Evolutionary conservation across 2,797 vertebrate species (phyloP).

Genomic region (Falco naumanni): DNA sequence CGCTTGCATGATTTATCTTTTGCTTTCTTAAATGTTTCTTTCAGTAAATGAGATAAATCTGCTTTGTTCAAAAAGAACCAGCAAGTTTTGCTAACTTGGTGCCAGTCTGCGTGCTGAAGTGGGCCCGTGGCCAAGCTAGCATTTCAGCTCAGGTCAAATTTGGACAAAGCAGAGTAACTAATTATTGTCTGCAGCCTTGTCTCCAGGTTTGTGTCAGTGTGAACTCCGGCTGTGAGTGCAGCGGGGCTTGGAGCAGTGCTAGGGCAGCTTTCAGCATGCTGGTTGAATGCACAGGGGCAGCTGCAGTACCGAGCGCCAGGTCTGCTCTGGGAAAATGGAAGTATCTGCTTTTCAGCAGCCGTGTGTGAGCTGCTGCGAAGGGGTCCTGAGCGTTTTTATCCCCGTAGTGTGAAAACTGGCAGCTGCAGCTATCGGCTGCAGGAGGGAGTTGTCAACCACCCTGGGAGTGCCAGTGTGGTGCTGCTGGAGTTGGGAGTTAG

Average conservation of each 20-base stretch:
- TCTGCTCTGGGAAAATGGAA: background rate
- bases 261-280: rapidly evolving
- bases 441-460: background rate
- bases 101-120: background rate
- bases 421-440: rapidly evolving
- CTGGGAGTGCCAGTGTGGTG: background rate
- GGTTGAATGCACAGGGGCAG: background rate
- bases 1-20: background rate
- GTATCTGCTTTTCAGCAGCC: background rate
- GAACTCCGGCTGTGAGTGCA: background rate
- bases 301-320: background rate
- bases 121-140: background rate
- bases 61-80: background rate
- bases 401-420: background rate
- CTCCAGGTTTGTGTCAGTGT: background rate
- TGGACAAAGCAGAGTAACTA: background rate
- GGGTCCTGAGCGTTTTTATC: background rate
- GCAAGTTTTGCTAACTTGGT: background rate
- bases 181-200: background rate
- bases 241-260: background rate
- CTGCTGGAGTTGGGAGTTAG: background rate
- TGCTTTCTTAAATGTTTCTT: background rate
- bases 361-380: rapidly evolving
- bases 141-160: background rate
- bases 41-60: background rate